These are phyloP conservation scores for Poeciliopsis gracilis DNA, from an alignment of 2,797 vertebrate genomes.

Conservation along the genomic window DNA sequence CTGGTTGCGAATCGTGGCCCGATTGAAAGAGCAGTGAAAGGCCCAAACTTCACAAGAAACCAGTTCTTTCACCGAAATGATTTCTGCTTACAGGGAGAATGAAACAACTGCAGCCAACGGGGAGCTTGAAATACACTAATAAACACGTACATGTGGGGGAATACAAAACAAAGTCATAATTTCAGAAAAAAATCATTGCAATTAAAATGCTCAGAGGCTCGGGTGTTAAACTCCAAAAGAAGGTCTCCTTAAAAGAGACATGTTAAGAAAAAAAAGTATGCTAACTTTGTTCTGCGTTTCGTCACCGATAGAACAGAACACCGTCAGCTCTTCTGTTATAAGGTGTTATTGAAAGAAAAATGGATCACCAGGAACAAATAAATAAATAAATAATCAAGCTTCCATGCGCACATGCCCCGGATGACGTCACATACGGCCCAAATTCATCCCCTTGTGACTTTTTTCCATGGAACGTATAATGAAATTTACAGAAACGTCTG, in stretches of 20 bases:
- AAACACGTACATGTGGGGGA: constrained; percentile 88
- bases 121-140: constrained; percentile 83
- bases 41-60: constrained; percentile 10
- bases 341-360: background rate
- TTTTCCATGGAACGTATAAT: background rate
- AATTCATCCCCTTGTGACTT: background rate
- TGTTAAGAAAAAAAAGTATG: background rate
- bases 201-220: constrained; percentile 30
- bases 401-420: background rate
- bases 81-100: constrained; percentile 80
- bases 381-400: too few species aligned
- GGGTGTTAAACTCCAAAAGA: constrained; percentile 48
- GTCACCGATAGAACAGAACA: background rate
- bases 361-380: accelerated
- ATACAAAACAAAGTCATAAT: background rate
- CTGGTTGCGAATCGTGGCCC: constrained; percentile 50
- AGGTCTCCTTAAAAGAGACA: background rate
- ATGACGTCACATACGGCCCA: background rate
- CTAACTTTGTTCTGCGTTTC: background rate
- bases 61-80: constrained; percentile 81
- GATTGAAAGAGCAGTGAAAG: constrained; percentile 26
- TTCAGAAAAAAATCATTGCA: constrained; percentile 28
- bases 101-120: constrained; percentile 81
- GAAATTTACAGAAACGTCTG: background rate
- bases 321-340: background rate